Conservation (phyloP, 2,888 invertebrate genomes). For the Hypolimnas misippus region DNA sequence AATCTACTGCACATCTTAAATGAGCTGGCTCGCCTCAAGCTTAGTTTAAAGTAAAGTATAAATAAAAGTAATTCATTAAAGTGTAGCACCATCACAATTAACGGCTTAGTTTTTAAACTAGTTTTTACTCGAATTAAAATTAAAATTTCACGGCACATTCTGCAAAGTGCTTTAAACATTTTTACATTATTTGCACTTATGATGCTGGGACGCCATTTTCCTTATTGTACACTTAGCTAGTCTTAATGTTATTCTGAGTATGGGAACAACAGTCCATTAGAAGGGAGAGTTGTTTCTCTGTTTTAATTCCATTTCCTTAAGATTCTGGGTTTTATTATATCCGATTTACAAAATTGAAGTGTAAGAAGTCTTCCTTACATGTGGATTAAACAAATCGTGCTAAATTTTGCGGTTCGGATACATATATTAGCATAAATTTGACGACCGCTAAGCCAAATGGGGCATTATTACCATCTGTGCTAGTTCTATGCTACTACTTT, state of each 20-base stretch:
- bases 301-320: conserved; percentile 34
- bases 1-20: too few species aligned
- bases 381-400: conserved; percentile 8
- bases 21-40: not conserved
- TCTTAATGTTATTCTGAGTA: conserved; percentile 29
- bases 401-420: conserved; percentile 25
- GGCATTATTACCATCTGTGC: conserved; percentile 32
- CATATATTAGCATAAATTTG: conserved; percentile 35
- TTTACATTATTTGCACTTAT: conserved; percentile 19
- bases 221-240: conserved; percentile 14
- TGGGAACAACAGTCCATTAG: conserved; percentile 30
- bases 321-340: conserved; percentile 23
- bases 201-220: conserved; percentile 14
- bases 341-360: conserved; percentile 25
- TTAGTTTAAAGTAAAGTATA: not conserved
- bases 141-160: not conserved
- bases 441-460: conserved; percentile 21
- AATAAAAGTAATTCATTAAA: not conserved
- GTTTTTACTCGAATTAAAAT: not conserved
- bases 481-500: conserved; percentile 30
- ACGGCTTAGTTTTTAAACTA: not conserved
- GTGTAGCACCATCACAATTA: not conserved
- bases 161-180: conserved; percentile 19
- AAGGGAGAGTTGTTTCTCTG: conserved; percentile 21
- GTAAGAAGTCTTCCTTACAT: not conserved